phyloP scores from a whole-genome alignment of 2,113 vertebrate genomes.

The Limnothrissa miodon region DNA sequence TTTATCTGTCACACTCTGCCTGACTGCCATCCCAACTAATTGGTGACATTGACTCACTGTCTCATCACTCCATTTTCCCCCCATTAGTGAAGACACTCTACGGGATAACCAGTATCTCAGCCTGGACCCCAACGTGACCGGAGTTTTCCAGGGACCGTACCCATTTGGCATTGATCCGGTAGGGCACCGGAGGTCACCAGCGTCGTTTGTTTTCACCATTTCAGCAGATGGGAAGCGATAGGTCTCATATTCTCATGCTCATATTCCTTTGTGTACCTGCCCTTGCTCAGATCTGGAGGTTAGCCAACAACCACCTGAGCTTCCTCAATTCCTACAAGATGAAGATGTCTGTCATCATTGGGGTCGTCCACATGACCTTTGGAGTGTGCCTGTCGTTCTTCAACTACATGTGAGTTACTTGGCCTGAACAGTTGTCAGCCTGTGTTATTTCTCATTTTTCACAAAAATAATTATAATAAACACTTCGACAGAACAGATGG shows the following conservation, averaged over 20 bases:
- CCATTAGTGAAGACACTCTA: slow-evolving; percentile 49
- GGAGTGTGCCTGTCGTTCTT: slow-evolving; percentile 68
- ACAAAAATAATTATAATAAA: background rate
- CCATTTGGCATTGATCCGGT: slow-evolving; percentile 84
- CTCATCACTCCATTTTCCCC: background rate
- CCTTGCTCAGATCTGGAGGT: slow-evolving; percentile 75
- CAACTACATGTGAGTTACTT: slow-evolving; percentile 46
- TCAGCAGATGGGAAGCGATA: background rate
- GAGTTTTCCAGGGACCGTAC: slow-evolving; percentile 76
- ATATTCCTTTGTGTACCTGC: background rate
- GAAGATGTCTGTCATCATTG: slow-evolving; percentile 86
- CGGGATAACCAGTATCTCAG: slow-evolving; percentile 54
- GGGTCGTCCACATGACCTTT: slow-evolving; percentile 81
- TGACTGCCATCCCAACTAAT: too few species aligned
- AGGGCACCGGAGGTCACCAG: background rate
- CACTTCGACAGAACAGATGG: background rate
- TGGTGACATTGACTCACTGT: background rate
- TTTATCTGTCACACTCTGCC: too few species aligned
- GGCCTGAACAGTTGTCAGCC: too few species aligned
- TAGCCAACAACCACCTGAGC: slow-evolving; percentile 79
- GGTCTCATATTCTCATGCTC: background rate
- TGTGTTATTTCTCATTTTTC: too few species aligned
- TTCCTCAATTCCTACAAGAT: slow-evolving; percentile 83
- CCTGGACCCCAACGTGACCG: slow-evolving; percentile 73
- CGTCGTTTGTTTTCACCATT: slow-evolving; percentile 38